Base-by-base conservation (phyloP, 1,140 invertebrate genomes). In the Trichogramma pretiosum region DNA sequence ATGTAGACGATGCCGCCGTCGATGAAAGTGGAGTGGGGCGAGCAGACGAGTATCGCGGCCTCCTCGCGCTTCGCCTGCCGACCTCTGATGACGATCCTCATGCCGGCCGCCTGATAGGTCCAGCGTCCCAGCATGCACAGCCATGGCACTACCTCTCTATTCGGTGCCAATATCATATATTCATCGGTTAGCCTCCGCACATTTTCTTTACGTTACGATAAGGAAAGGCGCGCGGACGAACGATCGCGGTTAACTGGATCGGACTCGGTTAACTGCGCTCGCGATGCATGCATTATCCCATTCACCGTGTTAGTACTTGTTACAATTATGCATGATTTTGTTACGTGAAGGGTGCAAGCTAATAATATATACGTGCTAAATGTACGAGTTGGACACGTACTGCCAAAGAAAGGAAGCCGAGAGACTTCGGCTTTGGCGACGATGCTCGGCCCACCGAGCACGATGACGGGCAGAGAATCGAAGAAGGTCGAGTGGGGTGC, bases 401-500 rank as follows among this genome's bases (percentile, higher is more conserved):
- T 88, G 80, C 90, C 92, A 71, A 93, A 88, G 61, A 93, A 76
- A 32, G 87, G 86, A 57, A 89, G 78, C 46, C 77, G 70, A 26
- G 82, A 78, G 22, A 83, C 83, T 65, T 89, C 87, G 16, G 80
- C 81, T 64, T 91, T 93, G 46, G 88, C 87, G 53, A 95, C 89
- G 63, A 93, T 84, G 60, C 85, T 87, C 3, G 89, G 88, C 18
- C 84, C 84, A 21, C 83, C 82, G 48, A 91, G 77, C 54, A 82
- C 79, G 50, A 89, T 80, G 49, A 89, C 82, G 50, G 84, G 78
- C 50, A 94, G 78, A 43, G 87, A 84, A 72, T 94, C 92, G 70
- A 90, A 86, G 77, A 87, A 93, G 46, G 85, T 84, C 17, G 91
- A 94, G 68, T 95, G 92, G 7, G 92, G 90, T 16, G 89, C 89